phyloP scores from a whole-genome alignment of 2,113 vertebrate genomes.

The Arenaria interpres region DNA sequence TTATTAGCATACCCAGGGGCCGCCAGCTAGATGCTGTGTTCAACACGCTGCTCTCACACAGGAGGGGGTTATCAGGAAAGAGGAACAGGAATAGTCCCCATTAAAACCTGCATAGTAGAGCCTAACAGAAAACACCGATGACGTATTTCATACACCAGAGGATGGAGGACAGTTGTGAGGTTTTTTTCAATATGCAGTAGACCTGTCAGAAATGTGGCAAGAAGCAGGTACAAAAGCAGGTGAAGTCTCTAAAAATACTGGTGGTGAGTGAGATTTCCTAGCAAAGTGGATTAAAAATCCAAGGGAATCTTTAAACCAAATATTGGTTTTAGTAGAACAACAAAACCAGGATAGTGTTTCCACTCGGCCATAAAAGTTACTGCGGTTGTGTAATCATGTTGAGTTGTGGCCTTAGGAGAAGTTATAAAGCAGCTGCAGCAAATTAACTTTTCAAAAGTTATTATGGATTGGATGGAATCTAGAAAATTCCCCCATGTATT shows the following conservation, averaged over 20 bases:
- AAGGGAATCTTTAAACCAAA: conserved; percentile 55
- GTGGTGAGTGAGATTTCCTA: neutral
- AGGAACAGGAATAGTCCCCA: neutral
- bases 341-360: conserved; percentile 54
- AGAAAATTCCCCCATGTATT: conserved; percentile 26
- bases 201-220: neutral
- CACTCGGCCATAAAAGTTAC: conserved; percentile 50
- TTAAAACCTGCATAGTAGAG: neutral
- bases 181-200: neutral
- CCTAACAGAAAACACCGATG: neutral
- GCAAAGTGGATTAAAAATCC: conserved; percentile 56
- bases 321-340: conserved; percentile 52
- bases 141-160: neutral
- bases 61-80: neutral
- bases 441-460: conserved; percentile 64
- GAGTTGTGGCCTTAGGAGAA: conserved; percentile 62
- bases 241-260: neutral
- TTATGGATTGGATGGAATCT: conserved; percentile 56
- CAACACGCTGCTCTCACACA: neutral
- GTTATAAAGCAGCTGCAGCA: conserved; percentile 60
- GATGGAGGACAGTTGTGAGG: neutral
- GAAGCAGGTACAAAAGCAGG: neutral
- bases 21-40: neutral
- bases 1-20: conserved; percentile 29
- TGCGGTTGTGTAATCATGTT: conserved; percentile 62